Conservation (phyloP, 2,888 invertebrate species). For the Tinea pellionella region DNA sequence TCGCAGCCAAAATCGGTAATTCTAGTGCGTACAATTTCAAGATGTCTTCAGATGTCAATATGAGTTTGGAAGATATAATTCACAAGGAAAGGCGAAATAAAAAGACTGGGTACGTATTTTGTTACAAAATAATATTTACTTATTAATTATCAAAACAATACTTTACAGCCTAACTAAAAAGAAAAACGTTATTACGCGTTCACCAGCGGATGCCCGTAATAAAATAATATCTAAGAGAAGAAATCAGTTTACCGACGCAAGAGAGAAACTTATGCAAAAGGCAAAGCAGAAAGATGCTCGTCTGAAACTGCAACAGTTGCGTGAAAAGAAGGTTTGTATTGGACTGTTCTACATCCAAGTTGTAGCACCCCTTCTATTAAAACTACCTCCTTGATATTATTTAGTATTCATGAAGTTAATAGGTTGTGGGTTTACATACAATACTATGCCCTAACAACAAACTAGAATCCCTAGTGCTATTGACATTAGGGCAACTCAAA, state of each 20-base stretch:
- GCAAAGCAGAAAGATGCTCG: constrained; percentile 83
- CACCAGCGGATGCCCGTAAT: constrained; percentile 75
- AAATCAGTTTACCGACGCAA: constrained; percentile 79
- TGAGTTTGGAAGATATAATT: constrained; percentile 64
- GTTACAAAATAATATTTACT: neutral
- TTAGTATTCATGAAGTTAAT: too few species aligned
- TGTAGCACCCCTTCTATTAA: too few species aligned
- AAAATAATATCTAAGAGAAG: constrained; percentile 84
- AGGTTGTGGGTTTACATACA: too few species aligned
- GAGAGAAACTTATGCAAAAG: constrained; percentile 82
- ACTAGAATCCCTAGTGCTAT: too few species aligned
- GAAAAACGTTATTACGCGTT: constrained; percentile 18
- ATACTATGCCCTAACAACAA: too few species aligned
- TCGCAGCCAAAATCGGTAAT: too few species aligned
- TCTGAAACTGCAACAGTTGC: constrained; percentile 74
- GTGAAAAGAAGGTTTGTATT: constrained; percentile 52
- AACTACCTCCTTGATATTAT: too few species aligned
- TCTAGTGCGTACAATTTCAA: neutral
- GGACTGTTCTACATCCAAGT: too few species aligned
- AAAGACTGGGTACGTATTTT: neutral
- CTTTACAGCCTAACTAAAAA: constrained; percentile 17
- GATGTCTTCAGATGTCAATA: constrained; percentile 49
- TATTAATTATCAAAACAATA: constrained; percentile 20
- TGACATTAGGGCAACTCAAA: too few species aligned
- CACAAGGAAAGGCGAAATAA: constrained; percentile 42